Percentiles rank a stretch among this genome's conserved stretches.
phyloP scores from a whole-genome alignment of 2,888 invertebrate genomes.

The Matsumyia berberina region DNA sequence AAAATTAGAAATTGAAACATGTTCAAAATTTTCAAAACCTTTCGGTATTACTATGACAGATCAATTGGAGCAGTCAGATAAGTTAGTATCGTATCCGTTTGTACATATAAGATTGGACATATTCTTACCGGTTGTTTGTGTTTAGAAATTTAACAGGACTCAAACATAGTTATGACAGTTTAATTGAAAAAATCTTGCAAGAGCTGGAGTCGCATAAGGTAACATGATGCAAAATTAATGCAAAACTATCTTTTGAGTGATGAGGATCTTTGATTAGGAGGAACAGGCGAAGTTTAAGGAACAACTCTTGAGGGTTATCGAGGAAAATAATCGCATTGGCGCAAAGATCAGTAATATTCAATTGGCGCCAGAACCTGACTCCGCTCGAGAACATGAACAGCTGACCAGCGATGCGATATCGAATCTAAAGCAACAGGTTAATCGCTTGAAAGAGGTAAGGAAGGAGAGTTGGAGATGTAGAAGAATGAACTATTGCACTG shows the following conservation, averaged over 20 bases:
- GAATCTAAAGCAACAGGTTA: conserved; percentile 83
- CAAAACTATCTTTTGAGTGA: not conserved
- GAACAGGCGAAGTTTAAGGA: conserved; percentile 80
- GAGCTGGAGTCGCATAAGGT: conserved; percentile 77
- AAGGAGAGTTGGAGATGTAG: too few species aligned
- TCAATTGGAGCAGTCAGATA: conserved; percentile 26
- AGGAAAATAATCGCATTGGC: conserved; percentile 82
- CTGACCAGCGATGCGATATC: conserved; percentile 81
- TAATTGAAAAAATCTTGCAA: conserved; percentile 67
- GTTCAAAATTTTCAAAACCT: conserved; percentile 7
- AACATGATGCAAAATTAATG: conserved; percentile 2
- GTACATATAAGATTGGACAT: too few species aligned
- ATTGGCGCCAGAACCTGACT: conserved; percentile 69
- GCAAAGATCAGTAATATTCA: conserved; percentile 78
- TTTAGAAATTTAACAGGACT: conserved; percentile 67
- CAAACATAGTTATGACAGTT: conserved; percentile 65
- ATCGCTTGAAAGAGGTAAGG: conserved; percentile 81
- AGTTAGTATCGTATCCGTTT: conserved; percentile 15
- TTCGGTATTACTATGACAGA: conserved; percentile 63
- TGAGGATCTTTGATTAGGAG: conserved; percentile 76
- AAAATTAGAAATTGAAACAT: conserved; percentile 38
- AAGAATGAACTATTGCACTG: too few species aligned
- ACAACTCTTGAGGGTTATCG: conserved; percentile 81
- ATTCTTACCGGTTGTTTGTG: not conserved
- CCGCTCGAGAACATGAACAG: conserved; percentile 77